Base-by-base conservation (phyloP, 35 echinoderm and acorn worm species). In the Heliocidaris tuberculata region DNA sequence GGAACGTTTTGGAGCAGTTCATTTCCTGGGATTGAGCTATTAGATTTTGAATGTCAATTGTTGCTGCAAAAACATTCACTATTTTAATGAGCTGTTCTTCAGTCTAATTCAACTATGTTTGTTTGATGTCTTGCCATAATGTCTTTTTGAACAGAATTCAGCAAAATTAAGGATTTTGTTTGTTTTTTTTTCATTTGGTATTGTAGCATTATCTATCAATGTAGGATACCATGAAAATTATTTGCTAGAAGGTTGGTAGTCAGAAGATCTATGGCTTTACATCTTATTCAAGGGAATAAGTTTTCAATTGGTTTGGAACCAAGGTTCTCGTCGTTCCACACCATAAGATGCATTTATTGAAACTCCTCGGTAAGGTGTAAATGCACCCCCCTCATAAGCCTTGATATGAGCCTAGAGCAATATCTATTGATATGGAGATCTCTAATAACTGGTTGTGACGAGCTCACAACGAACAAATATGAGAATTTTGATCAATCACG, bases 401-500 rank as follows among this genome's bases (percentile, higher is more conserved):
- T 78, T 78, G 65, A n/a, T 78, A n/a, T n/a, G 27, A 78, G 65
- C 65, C 65, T 78, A 78, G 65, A 27, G 65, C 65, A 78, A 78
- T 78, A 78, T 78, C 65, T 78, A n/a, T 78, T 78, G 65, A 78
- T 78, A 78, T 78, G 65, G 17, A 78, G 65, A 78, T 78, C 65
- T 78, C 19, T 78, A 24, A 78, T 78, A 78, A 78, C 65, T n/a
- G 27, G 24, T 78, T 29, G 21, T 78, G 65, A 78, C 65, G 65
- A 78, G 65, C 65, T 78, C 65, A 78, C 65, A 78, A 78, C 27
- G 65, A 78, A 78, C 65, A 78, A 78, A 78, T 78, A 78, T 78
- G 65, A 78, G 65, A 78, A 78, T 78, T 78, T 78, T 78, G 65
- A 78, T 78, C 65, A 78, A 78, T 78, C 65, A 78, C 65, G 65